Conservation (phyloP, 2,113 vertebrate species). For the Carassius gibelio region DNA sequence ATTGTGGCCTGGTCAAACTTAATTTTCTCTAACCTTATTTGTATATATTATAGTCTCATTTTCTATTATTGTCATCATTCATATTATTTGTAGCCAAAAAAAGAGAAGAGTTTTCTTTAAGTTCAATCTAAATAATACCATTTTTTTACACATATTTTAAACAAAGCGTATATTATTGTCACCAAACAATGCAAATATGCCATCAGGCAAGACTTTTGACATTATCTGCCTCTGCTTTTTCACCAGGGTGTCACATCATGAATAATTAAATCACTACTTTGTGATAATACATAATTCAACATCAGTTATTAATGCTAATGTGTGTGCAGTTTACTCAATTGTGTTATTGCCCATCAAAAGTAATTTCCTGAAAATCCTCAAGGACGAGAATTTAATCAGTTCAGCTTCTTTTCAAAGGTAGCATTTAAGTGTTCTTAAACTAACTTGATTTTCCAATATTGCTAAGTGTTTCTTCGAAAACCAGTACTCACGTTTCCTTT, state of each 20-base stretch:
- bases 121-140: neutral
- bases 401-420: constrained; percentile 91
- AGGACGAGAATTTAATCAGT: constrained; percentile 99
- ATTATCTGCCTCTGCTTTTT: constrained; percentile 91
- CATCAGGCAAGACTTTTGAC: constrained; percentile 84
- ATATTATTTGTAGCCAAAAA: neutral
- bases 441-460: constrained; percentile 89
- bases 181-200: constrained; percentile 11
- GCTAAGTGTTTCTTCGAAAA: constrained; percentile 83
- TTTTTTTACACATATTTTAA: neutral
- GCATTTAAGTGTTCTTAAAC: constrained; percentile 94
- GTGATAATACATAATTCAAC: constrained; percentile 99
- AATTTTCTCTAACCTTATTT: neutral
- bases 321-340: constrained; percentile 99
- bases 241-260: constrained; percentile 96
- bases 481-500: neutral
- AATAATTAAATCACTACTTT: constrained; percentile 99
- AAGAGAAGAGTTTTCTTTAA: neutral
- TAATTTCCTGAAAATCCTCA: constrained; percentile 99
- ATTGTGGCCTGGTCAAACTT: neutral
- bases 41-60: neutral
- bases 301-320: constrained; percentile 99
- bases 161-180: constrained; percentile 38
- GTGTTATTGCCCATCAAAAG: constrained; percentile 99
- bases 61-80: neutral